Base-by-base conservation (phyloP, 2,888 invertebrate genomes). In the Tetrapedia diversipes region DNA sequence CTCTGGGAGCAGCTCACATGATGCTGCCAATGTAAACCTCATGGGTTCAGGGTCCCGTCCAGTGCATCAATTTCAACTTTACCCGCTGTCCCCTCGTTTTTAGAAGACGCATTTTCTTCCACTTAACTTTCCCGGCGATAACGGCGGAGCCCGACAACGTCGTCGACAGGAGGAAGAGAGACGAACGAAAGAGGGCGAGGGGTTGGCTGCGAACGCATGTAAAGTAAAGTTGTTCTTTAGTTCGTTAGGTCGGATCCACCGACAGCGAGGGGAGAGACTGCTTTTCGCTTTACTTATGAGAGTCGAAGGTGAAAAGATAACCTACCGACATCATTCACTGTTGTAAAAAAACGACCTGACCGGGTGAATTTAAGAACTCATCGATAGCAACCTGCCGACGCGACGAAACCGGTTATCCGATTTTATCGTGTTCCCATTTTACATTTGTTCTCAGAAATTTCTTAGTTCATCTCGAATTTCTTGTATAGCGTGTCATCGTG, bases 51-150 rank as follows among this genome's bases (percentile, higher is more conserved):
- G 74, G 76, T 80, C 81, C 74, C 87, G 86, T 88, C 86, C 87
- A 89, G 86, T 90, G 89, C 90, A 90, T 90, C 89, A 89, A 90
- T 90, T 90, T 89, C 88, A 89, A 89, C 86, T 90, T 90, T 89
- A 75, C 80, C 66, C 80, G 76, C 57, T 60, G 65, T 71, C 82
- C 73, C 76, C 78, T 79, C 70, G 71, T 81, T 80, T 82, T 82
- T 77, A 82, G 82, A 82, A 77, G 81, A 86, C 86, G 88, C 90
- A 91, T 90, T 90, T 91, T 90, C 90, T 90, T 90, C 89, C 90
- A 90, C 91, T 91, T 90, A 90, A 89, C 87, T 89, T 89, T 88
- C 81, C 84, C 83, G 77, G 82, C 88, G 89, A 89, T 89, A 89
- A 89, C 87, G 84, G 74, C 71, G 73, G 45, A 53, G 66, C 72